Conservation (phyloP, 2,113 vertebrate species). For the Crotophaga sulcirostris region DNA sequence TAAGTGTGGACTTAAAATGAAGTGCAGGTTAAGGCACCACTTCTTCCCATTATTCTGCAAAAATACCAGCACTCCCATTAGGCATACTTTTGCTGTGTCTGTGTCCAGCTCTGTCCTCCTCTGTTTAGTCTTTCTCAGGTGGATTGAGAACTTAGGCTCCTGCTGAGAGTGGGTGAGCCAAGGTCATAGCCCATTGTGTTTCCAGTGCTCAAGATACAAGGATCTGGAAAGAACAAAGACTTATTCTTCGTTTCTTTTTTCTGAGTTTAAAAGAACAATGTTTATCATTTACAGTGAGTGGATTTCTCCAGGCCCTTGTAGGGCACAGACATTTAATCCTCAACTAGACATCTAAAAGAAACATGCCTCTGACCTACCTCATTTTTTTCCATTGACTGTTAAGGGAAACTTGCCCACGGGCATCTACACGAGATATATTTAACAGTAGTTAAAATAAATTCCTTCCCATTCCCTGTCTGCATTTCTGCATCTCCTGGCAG, state of each 20-base stretch:
- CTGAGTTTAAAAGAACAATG: accelerated
- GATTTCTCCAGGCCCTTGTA: not conserved
- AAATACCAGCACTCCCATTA: accelerated
- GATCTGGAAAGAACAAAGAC: not conserved
- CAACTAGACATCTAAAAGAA: accelerated
- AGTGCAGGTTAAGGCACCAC: not conserved
- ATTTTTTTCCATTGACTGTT: not conserved
- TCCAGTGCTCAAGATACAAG: not conserved
- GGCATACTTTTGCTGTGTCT: accelerated
- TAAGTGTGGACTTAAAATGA: accelerated
- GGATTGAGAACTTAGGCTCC: not conserved
- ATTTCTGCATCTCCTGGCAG: not conserved
- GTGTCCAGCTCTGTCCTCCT: not conserved
- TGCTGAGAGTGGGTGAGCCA: accelerated
- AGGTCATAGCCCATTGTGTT: not conserved
- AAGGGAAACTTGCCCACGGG: accelerated
- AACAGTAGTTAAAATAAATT: not conserved
- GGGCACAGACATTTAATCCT: not conserved
- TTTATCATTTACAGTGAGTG: too few relatives aligned
- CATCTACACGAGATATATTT: accelerated
- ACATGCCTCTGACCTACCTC: accelerated
- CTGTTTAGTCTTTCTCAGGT: not conserved
- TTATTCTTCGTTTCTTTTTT: not conserved
- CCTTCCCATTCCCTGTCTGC: not conserved
- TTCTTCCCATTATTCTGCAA: not conserved